Base-by-base conservation (phyloP, 2,797 vertebrate genomes). In the Bufotes viridis region DNA sequence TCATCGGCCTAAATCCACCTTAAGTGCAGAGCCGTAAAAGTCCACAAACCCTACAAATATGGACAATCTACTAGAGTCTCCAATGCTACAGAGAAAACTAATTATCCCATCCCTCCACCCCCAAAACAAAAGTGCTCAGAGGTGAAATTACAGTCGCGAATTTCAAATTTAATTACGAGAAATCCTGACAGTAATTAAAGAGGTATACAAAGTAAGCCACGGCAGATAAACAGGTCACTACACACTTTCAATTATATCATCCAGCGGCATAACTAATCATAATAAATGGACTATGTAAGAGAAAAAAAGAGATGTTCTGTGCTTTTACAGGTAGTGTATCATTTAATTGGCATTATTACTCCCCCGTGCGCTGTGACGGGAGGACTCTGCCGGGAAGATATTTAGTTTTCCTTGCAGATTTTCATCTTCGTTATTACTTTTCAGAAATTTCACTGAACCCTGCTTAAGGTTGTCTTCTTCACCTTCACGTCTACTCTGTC, bases 101-200 rank as follows among this genome's bases (percentile, higher is more conserved):
- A 72, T 70, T 72, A 69, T 72, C 49, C 69, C 53, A 5, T 20
- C 57, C 22, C 58, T 60, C 55, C 29, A 57, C 67, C 57, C 26
- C 53, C 20, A 58, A 84, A 74, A 74, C 17, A 34, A 20, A 84
- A n/a, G 51, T 13, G 26, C 22, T 78, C 60, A 29, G 24, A 15
- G 42, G 72, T 78, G 42, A 78, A 34, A 79, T 24, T 55, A 79
- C n/a, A 29, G 24, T 63, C n/a, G 20, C 58, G 9, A 3, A 51
- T n/a, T n/a, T 63, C 72, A 65, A 67, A 86, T 80, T 67, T 70
- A 60, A 70, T 86, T 86, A 86, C 58, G 13, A 86, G 60, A 70
- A 86, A 80, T 67, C 42, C 17, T 80, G 76, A 70, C 63, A 80
- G n/a, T 80, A 80, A 86, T 86, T 86, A 80, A 5, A 69, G 76